Base-by-base conservation (phyloP, 1,140 invertebrate genomes). In the Anagrus nilaparvatae region DNA sequence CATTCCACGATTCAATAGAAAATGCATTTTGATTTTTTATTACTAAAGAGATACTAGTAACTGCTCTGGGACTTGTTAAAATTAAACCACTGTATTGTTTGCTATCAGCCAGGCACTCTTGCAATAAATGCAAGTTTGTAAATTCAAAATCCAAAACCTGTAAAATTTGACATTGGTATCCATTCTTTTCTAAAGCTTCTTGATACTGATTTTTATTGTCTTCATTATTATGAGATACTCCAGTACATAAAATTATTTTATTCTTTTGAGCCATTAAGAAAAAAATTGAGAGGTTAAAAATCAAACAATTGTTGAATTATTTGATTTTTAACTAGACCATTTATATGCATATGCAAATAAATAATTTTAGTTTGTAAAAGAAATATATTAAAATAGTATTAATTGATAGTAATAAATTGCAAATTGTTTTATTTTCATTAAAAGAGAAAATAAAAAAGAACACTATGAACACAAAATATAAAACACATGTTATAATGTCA, bases 61-160 rank as follows among this genome's bases (percentile, higher is more conserved):
- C 53, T 1, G 62, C 50, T 48, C 61, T 58, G 44, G 53, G 58
- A 51, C 65, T 69, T 13, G 64, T 69, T 23, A 67, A 44, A 46
- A 69, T 60, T 10, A 66, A 13, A 41, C 65, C 65, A 37, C 54
- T 51, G 39, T 64, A 66, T 5, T 36, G 51, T n/a, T 58, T 20
- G 21, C 45, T 41, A 21, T 39, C 40, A 5, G 36, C 40, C 13
- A 67, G 45, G 37, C 53, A 52, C 8, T 49, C 18, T 40, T 24
- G 31, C 5, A 69, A 36, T 36, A 53, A 28, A 5, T 56, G 32
- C 3, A 50, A 46, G 48, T 64, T 67, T 3, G 60, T 31, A 43
- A 59, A 67, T 41, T 60, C 49, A 45, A 67, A 67, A 31, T 41
- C 29, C 19, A 67, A 29, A 8, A 57, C 51, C n/a, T 52, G 47